A percentile compares a stretch with the other conserved stretches of the same genome.
Evolutionary conservation across 1,140 invertebrate species (phyloP).

Genomic region (Mactra quadrangularis): DNA sequence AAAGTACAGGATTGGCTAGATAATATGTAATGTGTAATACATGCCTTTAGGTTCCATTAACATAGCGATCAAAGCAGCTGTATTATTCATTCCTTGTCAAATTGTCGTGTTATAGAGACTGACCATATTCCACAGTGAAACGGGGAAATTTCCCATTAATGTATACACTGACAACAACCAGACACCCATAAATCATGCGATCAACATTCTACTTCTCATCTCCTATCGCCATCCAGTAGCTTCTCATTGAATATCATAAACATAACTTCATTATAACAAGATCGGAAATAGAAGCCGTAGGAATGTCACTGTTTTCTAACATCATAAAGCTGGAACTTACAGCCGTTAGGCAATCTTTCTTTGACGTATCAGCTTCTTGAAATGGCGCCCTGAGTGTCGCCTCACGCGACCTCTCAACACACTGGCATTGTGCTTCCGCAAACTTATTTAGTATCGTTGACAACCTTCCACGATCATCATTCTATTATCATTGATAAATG

Average conservation of each 20-base stretch:
- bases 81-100: no score
- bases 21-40: no score
- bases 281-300: slow-evolving; percentile 45
- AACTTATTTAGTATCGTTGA: slow-evolving; percentile 43
- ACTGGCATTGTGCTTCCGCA: slow-evolving; percentile 44
- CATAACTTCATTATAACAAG: slow-evolving; percentile 31
- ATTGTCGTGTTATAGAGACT: no score
- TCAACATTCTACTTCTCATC: neutral
- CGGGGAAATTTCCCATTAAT: no score
- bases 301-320: slow-evolving; percentile 1
- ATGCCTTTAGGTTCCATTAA: no score
- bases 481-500: slow-evolving; percentile 58
- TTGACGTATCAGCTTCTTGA: slow-evolving; percentile 9
- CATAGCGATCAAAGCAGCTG: no score
- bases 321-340: slow-evolving; percentile 48
- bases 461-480: slow-evolving; percentile 46
- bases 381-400: slow-evolving; percentile 33
- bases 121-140: no score
- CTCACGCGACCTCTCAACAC: slow-evolving; percentile 30
- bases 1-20: no score
- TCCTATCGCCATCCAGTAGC: neutral
- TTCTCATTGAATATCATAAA: slow-evolving; percentile 38
- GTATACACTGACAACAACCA: neutral
- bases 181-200: neutral
- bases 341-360: slow-evolving; percentile 15